Conservation (phyloP, 2,888 invertebrate species). For the Agrilus cyanescens region DNA sequence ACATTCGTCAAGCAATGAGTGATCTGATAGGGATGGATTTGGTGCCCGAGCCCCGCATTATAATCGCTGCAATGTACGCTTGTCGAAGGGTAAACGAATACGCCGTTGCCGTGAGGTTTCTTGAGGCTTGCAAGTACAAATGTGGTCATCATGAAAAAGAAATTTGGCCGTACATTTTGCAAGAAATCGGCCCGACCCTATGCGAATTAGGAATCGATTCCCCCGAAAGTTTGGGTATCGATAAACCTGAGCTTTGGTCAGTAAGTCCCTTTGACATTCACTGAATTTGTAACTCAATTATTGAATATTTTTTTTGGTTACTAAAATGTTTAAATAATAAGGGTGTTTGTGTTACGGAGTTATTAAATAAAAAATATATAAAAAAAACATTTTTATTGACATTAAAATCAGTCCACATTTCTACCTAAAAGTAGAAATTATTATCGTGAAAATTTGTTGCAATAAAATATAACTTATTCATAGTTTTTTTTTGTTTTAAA, state of each 20-base stretch:
- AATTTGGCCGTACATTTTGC: constrained; percentile 77
- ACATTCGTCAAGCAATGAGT: constrained; percentile 43
- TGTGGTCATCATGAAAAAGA: constrained; percentile 62
- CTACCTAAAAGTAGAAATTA: too few species aligned
- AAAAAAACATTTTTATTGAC: too few species aligned
- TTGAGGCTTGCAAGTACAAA: constrained; percentile 85
- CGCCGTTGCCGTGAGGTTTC: constrained; percentile 55
- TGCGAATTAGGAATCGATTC: constrained; percentile 87
- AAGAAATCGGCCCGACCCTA: constrained; percentile 83
- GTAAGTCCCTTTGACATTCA: constrained; percentile 55
- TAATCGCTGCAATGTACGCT: constrained; percentile 46
- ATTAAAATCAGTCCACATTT: too few species aligned
- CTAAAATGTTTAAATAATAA: not conserved
- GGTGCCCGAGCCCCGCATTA: constrained; percentile 47
- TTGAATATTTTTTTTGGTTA: not conserved
- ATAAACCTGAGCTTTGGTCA: constrained; percentile 87
- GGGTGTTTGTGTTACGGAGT: too few species aligned
- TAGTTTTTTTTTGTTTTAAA: too few species aligned
- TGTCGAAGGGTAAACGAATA: constrained; percentile 55
- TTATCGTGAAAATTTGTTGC: too few species aligned
- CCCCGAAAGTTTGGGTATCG: constrained; percentile 90
- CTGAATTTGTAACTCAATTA: constrained; percentile 1
- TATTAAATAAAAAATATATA: too few species aligned
- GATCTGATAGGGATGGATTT: constrained; percentile 44
- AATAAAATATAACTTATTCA: too few species aligned